phyloP scores from a whole-genome alignment of 2,113 vertebrate species.

The Gymnorhina tibicen region DNA sequence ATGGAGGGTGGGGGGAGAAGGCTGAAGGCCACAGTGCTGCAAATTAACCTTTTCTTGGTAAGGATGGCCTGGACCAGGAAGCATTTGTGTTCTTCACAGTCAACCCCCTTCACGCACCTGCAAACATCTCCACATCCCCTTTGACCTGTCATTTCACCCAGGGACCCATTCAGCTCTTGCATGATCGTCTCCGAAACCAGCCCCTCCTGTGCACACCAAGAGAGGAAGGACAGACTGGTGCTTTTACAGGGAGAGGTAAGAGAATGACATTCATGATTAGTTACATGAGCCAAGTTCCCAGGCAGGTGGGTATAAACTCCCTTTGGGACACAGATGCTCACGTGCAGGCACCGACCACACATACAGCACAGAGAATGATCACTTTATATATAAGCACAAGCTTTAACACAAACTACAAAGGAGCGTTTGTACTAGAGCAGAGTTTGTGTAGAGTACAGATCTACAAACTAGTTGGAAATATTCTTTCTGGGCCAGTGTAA shows the following conservation, averaged over 20 bases:
- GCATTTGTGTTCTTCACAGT: background rate
- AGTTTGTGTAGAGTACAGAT: too few relatives aligned
- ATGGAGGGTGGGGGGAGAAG: constrained; percentile 57
- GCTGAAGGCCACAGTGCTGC: constrained; percentile 61
- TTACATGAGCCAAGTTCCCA: background rate
- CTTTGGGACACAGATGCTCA: background rate
- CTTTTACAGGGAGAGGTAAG: background rate
- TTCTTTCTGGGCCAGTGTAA: background rate
- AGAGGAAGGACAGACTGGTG: background rate
- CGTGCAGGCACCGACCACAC: background rate
- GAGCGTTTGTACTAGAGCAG: too few relatives aligned
- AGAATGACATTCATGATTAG: background rate
- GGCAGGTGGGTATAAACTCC: background rate
- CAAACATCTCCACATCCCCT: background rate
- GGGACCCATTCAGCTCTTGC: background rate
- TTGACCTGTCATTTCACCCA: background rate
- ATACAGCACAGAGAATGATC: background rate
- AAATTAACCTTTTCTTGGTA: constrained; percentile 73
- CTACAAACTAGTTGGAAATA: background rate
- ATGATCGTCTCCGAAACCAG: background rate
- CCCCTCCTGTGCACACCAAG: background rate
- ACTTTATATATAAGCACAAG: background rate
- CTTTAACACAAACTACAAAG: background rate
- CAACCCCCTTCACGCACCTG: background rate
- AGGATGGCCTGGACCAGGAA: background rate